A percentile compares a stretch with the other conserved stretches of the same genome.
phyloP scores from a whole-genome alignment of 2,888 invertebrate species.

The Dryobota labecula region DNA sequence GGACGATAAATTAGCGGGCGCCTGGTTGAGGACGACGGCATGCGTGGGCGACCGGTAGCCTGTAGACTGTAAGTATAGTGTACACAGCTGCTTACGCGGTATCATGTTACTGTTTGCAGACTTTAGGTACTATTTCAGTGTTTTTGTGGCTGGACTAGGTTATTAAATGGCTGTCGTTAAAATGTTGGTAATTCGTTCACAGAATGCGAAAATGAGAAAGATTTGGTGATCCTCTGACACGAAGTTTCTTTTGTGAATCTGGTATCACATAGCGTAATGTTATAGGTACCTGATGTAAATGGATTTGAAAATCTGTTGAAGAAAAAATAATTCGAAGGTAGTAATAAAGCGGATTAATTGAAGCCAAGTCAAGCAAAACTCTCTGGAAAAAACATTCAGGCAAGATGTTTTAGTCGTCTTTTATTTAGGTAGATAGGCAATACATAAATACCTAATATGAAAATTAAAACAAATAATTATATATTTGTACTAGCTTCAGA shows the following conservation, averaged over 20 bases:
- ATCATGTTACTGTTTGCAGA: slow-evolving; percentile 61
- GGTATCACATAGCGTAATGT: neutral
- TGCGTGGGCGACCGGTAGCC: slow-evolving; percentile 65
- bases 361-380: neutral
- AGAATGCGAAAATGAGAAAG: neutral
- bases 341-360: neutral
- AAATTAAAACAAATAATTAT: neutral
- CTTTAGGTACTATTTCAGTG: slow-evolving; percentile 34
- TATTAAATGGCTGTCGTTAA: slow-evolving; percentile 1
- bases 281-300: neutral
- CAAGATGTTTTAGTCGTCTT: neutral
- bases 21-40: slow-evolving; percentile 50
- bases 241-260: neutral
- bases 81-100: slow-evolving; percentile 42
- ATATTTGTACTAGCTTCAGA: no score
- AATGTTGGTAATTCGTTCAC: neutral
- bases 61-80: slow-evolving; percentile 17
- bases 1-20: slow-evolving; percentile 63
- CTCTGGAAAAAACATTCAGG: neutral
- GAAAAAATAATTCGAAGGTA: neutral
- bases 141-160: slow-evolving; percentile 26
- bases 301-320: neutral
- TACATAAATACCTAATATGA: neutral
- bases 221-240: neutral
- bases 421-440: neutral